Evolutionary conservation across 2,113 vertebrate genomes (phyloP).

Genomic region (Trinectes maculatus): DNA sequence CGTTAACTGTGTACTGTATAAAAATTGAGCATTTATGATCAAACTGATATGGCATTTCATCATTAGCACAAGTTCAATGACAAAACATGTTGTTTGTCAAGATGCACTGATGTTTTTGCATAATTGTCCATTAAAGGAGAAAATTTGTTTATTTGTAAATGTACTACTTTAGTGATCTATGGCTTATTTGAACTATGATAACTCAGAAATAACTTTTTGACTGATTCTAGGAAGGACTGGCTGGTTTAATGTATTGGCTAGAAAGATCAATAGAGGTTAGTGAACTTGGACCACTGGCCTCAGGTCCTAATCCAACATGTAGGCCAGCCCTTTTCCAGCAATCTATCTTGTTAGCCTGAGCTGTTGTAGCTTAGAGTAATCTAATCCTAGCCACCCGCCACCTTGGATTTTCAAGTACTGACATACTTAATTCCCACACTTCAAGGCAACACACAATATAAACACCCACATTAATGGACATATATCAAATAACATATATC

Average conservation of each 20-base stretch:
- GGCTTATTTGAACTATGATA: not conserved
- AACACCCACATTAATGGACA: constrained; percentile 22
- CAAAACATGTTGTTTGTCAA: not conserved
- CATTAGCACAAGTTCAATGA: not conserved
- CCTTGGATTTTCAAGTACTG: constrained; percentile 51
- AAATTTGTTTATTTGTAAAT: no score
- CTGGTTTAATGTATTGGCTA: not conserved
- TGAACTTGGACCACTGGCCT: constrained; percentile 61
- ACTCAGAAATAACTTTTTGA: not conserved
- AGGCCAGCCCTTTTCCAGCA: constrained; percentile 53
- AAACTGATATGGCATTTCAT: constrained; percentile 6
- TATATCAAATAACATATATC: not conserved
- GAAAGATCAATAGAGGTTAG: constrained; percentile 9
- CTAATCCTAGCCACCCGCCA: constrained; percentile 70
- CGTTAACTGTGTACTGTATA: constrained; percentile 6
- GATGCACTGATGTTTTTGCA: not conserved
- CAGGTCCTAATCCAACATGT: constrained; percentile 60
- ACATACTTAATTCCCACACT: constrained; percentile 50
- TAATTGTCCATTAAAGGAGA: not conserved
- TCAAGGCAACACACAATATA: not conserved
- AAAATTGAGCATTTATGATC: not conserved
- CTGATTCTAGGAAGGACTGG: not conserved
- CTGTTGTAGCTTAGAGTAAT: constrained; percentile 76
- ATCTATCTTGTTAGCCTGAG: constrained; percentile 73
- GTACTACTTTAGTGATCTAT: not conserved